These are phyloP conservation scores for Chionodraco myersi DNA, from an alignment of 2,113 vertebrate species.

Conservation along the genomic window DNA sequence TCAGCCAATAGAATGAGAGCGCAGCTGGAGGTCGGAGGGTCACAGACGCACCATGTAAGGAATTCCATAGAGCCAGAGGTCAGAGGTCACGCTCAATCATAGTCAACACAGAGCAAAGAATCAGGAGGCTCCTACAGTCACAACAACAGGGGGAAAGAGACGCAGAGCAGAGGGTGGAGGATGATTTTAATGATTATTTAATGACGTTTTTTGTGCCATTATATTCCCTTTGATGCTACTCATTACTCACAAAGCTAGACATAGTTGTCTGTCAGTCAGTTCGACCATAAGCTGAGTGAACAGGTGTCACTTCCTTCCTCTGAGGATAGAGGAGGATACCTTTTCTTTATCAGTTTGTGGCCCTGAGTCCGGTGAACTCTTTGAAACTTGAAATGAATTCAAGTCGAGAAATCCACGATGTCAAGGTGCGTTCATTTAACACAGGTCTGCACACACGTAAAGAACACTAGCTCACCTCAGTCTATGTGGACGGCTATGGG, in stretches of 20 bases:
- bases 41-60: slow-evolving; percentile 75
- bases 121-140: slow-evolving; percentile 44
- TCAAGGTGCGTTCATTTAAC: not conserved
- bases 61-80: slow-evolving; percentile 78
- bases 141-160: slow-evolving; percentile 48
- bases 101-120: slow-evolving; percentile 61
- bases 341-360: not conserved
- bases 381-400: not conserved
- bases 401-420: too few species aligned
- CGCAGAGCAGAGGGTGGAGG: not conserved
- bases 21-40: slow-evolving; percentile 65
- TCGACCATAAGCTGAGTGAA: not conserved
- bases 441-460: not conserved
- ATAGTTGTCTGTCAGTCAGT: not conserved
- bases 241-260: not conserved
- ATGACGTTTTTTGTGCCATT: not conserved
- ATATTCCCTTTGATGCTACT: not conserved
- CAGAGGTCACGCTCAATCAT: slow-evolving; percentile 77
- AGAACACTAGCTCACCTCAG: slow-evolving; percentile 8
- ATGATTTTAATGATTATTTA: slow-evolving; percentile 38
- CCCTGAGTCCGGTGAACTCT: not conserved
- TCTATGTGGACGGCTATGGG: not conserved
- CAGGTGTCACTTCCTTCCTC: not conserved
- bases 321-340: not conserved
- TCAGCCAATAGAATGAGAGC: slow-evolving; percentile 74